These are phyloP conservation scores for Geothlypis trichas DNA, from an alignment of 2,113 vertebrate genomes.

Conservation along the genomic window DNA sequence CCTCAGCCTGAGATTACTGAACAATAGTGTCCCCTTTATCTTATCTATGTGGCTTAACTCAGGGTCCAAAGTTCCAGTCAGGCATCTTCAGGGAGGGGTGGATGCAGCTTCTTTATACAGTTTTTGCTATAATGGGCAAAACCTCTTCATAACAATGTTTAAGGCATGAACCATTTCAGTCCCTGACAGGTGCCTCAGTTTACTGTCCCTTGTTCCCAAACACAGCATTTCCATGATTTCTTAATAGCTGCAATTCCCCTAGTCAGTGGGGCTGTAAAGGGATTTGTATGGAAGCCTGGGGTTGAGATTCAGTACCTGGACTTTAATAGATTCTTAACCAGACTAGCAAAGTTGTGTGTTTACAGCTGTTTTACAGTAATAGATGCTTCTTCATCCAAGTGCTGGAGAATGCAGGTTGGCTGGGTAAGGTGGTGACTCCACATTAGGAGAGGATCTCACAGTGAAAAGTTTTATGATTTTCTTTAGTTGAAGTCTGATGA, in stretches of 20 bases:
- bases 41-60: background rate
- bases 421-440: background rate
- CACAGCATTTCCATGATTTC: background rate
- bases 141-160: background rate
- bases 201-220: background rate
- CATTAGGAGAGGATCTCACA: background rate
- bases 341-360: background rate
- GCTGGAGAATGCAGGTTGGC: background rate
- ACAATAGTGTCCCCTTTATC: background rate
- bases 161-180: background rate
- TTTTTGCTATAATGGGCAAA: background rate
- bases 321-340: background rate
- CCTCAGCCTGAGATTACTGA: background rate
- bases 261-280: background rate
- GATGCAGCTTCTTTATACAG: background rate
- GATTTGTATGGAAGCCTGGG: background rate
- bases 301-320: background rate
- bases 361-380: background rate
- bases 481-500: background rate
- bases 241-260: background rate
- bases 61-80: background rate
- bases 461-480: background rate
- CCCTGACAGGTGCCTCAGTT: background rate
- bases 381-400: slow-evolving; percentile 3
- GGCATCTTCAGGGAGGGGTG: background rate